A percentile compares a stretch with the other conserved stretches of the same genome.
phyloP scores from a whole-genome alignment of 53 echinoderm and acorn worm species.

The Paelopatides confundens region DNA sequence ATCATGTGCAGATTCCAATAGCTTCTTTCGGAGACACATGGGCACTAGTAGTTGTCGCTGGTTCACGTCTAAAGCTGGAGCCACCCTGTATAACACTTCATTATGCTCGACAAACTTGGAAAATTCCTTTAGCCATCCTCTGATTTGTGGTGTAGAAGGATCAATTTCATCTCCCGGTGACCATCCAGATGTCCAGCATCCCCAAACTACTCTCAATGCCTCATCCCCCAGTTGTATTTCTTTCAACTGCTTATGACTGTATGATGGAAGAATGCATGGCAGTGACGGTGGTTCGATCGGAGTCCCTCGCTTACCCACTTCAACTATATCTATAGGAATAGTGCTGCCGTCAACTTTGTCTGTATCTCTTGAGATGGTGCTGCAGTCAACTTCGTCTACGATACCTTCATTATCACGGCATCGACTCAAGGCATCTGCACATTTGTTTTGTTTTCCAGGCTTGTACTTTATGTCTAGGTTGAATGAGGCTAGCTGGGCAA shows the following conservation, averaged over 20 bases:
- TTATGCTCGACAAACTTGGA: background rate
- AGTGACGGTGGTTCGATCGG: too few species aligned
- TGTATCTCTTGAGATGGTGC: too few species aligned
- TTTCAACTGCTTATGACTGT: slow-evolving; percentile 33
- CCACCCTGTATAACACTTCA: slow-evolving; percentile 54
- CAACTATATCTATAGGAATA: too few species aligned
- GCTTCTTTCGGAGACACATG: background rate
- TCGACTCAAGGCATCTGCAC: too few species aligned
- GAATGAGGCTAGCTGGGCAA: too few species aligned
- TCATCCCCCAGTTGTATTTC: slow-evolving; percentile 57
- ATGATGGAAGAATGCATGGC: slow-evolving; percentile 64
- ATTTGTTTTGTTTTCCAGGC: too few species aligned
- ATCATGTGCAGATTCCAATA: slow-evolving; percentile 9
- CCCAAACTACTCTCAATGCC: slow-evolving; percentile 35
- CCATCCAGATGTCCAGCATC: slow-evolving; percentile 39
- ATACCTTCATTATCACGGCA: too few species aligned
- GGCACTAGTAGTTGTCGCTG: slow-evolving; percentile 15
- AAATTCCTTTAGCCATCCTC: slow-evolving; percentile 42
- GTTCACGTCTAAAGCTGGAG: background rate
- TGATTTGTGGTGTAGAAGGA: background rate
- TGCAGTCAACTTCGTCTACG: too few species aligned
- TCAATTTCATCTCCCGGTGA: slow-evolving; percentile 21
- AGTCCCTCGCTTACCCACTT: too few species aligned
- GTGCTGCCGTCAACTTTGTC: too few species aligned
- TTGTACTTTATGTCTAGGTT: too few species aligned